These are phyloP conservation scores for Campylomormyrus numenius DNA, from an alignment of 2,113 vertebrate genomes.

Conservation along the genomic window DNA sequence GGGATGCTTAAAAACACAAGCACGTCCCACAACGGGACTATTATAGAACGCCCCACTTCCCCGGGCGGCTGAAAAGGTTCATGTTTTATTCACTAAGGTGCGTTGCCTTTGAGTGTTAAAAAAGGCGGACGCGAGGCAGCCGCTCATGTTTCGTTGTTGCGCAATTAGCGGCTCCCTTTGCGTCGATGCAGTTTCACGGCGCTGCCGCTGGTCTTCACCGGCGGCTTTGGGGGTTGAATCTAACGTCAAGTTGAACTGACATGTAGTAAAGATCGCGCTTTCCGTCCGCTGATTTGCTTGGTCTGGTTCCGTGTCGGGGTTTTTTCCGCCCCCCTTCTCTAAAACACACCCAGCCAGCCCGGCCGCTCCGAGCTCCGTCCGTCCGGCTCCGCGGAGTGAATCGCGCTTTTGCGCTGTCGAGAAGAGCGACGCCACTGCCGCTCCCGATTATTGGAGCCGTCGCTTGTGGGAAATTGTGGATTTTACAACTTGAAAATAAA, in stretches of 20 bases:
- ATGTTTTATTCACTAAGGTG: not conserved
- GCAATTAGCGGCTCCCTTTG: not conserved
- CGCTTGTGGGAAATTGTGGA: not conserved
- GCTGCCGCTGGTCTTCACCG: not conserved
- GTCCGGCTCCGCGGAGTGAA: not conserved
- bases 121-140: not conserved
- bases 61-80: not conserved
- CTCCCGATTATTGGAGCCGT: not conserved
- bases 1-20: not conserved
- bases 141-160: not conserved
- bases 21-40: not conserved
- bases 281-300: not conserved
- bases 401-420: not conserved
- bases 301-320: not conserved
- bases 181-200: not conserved
- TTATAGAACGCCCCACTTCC: not conserved
- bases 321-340: not conserved
- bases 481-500: not conserved
- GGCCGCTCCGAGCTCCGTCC: not conserved
- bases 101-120: not conserved
- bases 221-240: not conserved
- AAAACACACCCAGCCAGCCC: constrained; percentile 1
- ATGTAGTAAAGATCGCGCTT: not conserved
- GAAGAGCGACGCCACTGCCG: not conserved
- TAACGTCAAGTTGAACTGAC: not conserved